These are phyloP conservation scores for Eulemur mongoz DNA, from an alignment of 2,797 vertebrate genomes.

Conservation along the genomic window DNA sequence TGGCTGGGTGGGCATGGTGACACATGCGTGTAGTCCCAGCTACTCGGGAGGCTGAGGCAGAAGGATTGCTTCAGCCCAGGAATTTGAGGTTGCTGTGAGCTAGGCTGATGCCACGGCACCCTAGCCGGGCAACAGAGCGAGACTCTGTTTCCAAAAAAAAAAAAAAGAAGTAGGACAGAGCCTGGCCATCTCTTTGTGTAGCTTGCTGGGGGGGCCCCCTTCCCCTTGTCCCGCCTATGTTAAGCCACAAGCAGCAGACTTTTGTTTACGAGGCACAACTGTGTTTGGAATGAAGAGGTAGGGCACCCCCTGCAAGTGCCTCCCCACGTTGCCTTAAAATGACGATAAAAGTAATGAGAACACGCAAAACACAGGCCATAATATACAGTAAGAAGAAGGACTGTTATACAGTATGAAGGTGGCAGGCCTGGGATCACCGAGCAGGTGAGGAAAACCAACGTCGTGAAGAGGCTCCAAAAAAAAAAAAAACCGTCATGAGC, in stretches of 20 bases:
- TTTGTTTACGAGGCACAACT: background rate
- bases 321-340: background rate
- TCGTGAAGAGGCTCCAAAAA: background rate
- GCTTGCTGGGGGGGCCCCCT: background rate
- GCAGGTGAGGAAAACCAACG: background rate
- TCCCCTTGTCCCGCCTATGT: no score
- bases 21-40: no score
- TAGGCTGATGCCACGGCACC: no score
- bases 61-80: no score
- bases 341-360: background rate
- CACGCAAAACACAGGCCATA: background rate
- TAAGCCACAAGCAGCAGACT: background rate
- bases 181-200: accelerated
- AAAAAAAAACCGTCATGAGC: background rate
- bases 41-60: no score
- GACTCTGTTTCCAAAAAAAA: no score
- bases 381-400: background rate
- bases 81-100: no score
- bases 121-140: no score
- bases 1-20: no score
- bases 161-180: background rate
- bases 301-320: background rate
- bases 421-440: background rate
- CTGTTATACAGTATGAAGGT: background rate
- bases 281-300: no score